Conservation (phyloP, 2,888 invertebrate species). For the Tolmerus cingulatus region DNA sequence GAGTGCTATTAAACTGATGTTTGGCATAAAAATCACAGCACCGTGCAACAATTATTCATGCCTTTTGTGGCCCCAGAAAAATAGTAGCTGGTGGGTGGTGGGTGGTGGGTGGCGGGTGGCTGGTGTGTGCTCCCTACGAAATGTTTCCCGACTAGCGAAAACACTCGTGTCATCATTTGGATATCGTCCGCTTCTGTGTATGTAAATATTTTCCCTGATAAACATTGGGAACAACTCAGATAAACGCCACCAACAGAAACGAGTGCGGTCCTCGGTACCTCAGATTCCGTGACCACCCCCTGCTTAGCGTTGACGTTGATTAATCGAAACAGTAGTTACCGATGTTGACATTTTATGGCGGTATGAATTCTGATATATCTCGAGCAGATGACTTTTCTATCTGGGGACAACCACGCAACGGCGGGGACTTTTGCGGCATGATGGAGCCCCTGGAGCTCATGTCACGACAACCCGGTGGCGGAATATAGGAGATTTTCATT, state of each 20-base stretch:
- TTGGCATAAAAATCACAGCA: constrained; percentile 5
- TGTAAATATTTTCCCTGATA: constrained; percentile 1
- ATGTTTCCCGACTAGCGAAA: background rate
- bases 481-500: background rate
- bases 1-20: constrained; percentile 13
- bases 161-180: background rate
- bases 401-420: background rate
- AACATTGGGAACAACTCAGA: constrained; percentile 11
- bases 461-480: background rate
- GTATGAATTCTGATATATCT: constrained; percentile 28
- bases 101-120: background rate
- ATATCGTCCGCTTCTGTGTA: background rate
- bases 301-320: constrained; percentile 21
- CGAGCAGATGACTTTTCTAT: constrained; percentile 30
- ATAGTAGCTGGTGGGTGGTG: background rate
- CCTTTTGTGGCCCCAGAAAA: background rate
- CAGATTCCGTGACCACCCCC: background rate
- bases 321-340: constrained; percentile 19
- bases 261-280: background rate
- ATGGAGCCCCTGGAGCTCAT: background rate
- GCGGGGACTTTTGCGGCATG: background rate
- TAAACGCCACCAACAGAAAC: constrained; percentile 9
- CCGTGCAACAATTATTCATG: constrained; percentile 5
- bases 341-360: constrained; percentile 22
- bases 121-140: background rate